Evolutionary conservation across 92 coral and sea anemone species (phyloP), one percentile per base, ranked within the genome.

Genomic region (Zoanthus sansibaricus): DNA sequence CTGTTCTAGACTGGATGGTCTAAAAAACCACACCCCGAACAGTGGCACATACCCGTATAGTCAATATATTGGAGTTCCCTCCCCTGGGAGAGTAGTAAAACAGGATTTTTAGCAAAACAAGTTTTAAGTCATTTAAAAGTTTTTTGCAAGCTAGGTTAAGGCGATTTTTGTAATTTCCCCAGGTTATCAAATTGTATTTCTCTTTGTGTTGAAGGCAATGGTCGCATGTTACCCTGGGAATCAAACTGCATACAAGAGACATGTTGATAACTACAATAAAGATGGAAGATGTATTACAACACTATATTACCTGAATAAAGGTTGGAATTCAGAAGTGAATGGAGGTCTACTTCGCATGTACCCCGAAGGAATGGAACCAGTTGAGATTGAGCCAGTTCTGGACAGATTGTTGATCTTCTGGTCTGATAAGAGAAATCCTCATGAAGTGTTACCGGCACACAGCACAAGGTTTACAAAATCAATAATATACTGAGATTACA

Each of bases 401-500:
- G 99, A 97, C 91, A 95, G 99, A 77, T 45, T 97, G 71, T 84
- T 97, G 71, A 84, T 97, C 78, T 97, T 97, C 76, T 97, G 99
- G 99, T 97, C 99, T 32, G 99, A 97, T 84, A 93, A 87, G 72
- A 88, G 99, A 49, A 97, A 95, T 79, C 99, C 99, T 11, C 99
- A 97, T 72, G 98, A 97, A 74, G 99, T 97, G 2, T 87, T 90
- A 16, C 99, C 99, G 93, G 98, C 98, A 30, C 86, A 84, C 73
- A 92, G 82, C 33, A 86, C 93, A 64, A 94, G 99, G 99, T 94
- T 37, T 2, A 37, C 42, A 37, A 37, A 37, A 0, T 37, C 42
- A 37, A 37, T 37, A 37, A 37, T 4, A 37, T 25, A 25, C n/a
- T n/a, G n/a, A n/a, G 42, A 37, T 37, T 37, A 37, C 42, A 37